A percentile compares a stretch with the other conserved stretches of the same genome.
These are phyloP conservation scores for Nycticorax nycticorax DNA, from an alignment of 2,113 vertebrate species.

Conservation along the genomic window DNA sequence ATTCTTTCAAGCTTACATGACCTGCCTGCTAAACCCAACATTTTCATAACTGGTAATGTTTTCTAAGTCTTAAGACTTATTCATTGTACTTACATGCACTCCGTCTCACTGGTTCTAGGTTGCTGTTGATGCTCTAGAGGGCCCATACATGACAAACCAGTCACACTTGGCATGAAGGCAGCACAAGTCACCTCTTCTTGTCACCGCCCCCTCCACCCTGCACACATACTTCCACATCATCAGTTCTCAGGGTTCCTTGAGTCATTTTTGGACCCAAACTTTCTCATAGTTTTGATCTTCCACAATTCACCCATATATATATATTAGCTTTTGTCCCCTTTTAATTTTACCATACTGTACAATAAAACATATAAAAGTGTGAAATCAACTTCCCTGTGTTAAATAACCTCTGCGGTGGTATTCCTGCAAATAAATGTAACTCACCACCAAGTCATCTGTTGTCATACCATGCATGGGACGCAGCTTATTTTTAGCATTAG, in stretches of 20 bases:
- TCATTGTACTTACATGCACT: not conserved
- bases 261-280: not conserved
- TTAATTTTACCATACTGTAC: not conserved
- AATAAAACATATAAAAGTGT: not conserved
- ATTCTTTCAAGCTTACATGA: not conserved
- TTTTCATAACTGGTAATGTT: not conserved
- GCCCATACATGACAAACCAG: not conserved
- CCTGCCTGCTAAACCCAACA: not conserved
- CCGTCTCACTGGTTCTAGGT: not conserved
- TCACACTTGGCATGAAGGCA: not conserved
- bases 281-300: not conserved
- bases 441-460: not conserved
- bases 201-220: not conserved
- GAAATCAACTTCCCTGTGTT: not conserved
- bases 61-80: not conserved
- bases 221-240: not conserved
- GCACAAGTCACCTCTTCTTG: not conserved
- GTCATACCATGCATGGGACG: not conserved
- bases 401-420: not conserved
- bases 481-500: not conserved
- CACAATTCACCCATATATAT: not conserved
- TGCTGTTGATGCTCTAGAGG: not conserved
- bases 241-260: not conserved
- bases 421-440: not conserved
- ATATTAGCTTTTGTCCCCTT: not conserved